These are phyloP conservation scores for Halichondria panicea DNA, from an alignment of 37 sponge, comb jelly and placozoan genomes.

Conservation along the genomic window DNA sequence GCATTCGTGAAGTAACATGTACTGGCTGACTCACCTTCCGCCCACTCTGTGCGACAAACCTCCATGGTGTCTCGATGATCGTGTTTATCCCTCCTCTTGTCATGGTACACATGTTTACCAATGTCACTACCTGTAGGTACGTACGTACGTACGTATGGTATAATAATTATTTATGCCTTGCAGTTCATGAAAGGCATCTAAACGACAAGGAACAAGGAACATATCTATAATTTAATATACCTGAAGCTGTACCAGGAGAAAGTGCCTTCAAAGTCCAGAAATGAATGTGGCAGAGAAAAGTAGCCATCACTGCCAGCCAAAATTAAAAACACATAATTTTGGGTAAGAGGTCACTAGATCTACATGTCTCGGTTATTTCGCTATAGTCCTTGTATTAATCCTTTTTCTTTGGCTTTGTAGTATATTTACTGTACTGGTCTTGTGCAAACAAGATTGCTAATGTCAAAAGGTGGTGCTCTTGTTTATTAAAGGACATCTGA, in stretches of 20 bases:
- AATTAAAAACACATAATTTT: too few relatives aligned
- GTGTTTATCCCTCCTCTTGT: conserved; percentile 17
- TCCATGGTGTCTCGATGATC: not conserved
- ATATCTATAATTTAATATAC: not conserved
- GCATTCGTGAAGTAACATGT: conserved; percentile 36
- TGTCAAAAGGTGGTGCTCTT: too few relatives aligned
- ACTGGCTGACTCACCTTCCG: conserved; percentile 57
- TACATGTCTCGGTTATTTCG: too few relatives aligned
- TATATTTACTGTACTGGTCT: too few relatives aligned
- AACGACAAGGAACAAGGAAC: not conserved
- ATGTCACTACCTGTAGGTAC: conserved; percentile 36
- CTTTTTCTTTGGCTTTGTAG: too few relatives aligned
- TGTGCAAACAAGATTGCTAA: too few relatives aligned
- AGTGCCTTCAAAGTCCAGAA: conserved; percentile 70
- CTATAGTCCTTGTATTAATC: too few relatives aligned
- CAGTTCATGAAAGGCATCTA: not conserved
- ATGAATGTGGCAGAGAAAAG: conserved; percentile 56
- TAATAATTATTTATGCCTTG: not conserved
- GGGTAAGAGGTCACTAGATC: too few relatives aligned
- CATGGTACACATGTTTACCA: conserved; percentile 54
- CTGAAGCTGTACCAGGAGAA: conserved; percentile 45
- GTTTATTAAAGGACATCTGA: too few relatives aligned
- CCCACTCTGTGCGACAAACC: conserved; percentile 41
- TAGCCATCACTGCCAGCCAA: conserved; percentile 12
- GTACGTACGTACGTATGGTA: not conserved